Conservation (phyloP, 2,113 vertebrate species). For the Zosterops pallidus region DNA sequence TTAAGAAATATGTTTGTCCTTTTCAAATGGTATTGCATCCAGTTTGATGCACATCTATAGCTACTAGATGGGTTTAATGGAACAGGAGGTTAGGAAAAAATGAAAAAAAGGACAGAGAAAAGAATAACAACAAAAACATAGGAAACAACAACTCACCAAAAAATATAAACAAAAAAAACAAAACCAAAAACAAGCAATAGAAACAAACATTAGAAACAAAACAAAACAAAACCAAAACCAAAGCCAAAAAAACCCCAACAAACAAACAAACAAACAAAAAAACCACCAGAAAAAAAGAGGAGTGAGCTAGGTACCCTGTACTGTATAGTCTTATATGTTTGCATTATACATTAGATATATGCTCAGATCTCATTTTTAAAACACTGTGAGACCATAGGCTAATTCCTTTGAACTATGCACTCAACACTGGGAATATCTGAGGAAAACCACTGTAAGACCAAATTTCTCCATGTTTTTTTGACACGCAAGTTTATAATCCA, state of each 20-base stretch:
- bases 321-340: background rate
- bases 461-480: background rate
- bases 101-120: background rate
- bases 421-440: background rate
- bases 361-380: background rate
- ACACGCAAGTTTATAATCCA: background rate
- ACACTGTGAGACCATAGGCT: background rate
- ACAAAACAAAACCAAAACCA: background rate
- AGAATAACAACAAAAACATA: background rate
- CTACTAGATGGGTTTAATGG: background rate
- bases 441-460: background rate
- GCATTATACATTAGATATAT: no score
- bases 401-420: background rate
- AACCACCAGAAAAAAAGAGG: no score
- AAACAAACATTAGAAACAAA: background rate
- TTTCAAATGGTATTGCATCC: background rate
- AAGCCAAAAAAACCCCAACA: no score
- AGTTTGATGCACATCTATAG: background rate
- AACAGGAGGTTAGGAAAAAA: background rate
- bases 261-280: no score
- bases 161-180: no score
- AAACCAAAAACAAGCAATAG: no score
- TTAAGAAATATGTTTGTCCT: background rate
- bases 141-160: background rate
- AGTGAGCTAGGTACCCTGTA: background rate